These are phyloP conservation scores for Myiotriccus ornatus DNA, from an alignment of 2,797 vertebrate genomes.

Conservation along the genomic window DNA sequence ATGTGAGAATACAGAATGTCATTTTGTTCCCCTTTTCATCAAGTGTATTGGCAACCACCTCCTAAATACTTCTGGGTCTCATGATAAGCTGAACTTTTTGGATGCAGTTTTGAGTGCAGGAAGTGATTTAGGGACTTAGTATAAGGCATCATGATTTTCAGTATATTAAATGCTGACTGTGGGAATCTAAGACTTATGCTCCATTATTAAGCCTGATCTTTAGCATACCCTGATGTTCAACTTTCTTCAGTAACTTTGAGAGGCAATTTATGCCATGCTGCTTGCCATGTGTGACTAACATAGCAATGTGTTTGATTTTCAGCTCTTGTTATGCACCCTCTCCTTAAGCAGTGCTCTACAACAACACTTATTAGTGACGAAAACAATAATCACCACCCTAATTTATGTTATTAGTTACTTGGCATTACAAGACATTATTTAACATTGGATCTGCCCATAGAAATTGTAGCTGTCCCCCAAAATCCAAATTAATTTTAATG, in stretches of 20 bases:
- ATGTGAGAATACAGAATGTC: neutral
- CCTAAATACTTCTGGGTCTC: neutral
- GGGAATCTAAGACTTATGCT: neutral
- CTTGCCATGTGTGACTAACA: neutral
- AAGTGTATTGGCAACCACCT: neutral
- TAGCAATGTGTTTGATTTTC: neutral
- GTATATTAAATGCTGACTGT: neutral
- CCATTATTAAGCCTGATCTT: neutral
- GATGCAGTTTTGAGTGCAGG: neutral
- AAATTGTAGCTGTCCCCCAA: neutral
- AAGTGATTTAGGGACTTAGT: neutral
- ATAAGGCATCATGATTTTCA: neutral
- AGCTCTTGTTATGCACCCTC: neutral
- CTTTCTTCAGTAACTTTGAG: neutral
- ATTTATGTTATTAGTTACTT: neutral
- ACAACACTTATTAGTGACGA: neutral
- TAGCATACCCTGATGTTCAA: slow-evolving; percentile 9
- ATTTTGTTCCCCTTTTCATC: neutral
- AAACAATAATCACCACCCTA: neutral
- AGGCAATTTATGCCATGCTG: neutral
- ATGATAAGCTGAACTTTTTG: neutral
- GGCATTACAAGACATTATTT: neutral
- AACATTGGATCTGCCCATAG: neutral
- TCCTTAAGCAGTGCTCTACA: neutral
- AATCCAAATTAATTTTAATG: neutral